Evolutionary conservation across 1,140 invertebrate genomes (phyloP).

Genomic region (Adelges cooleyi): DNA sequence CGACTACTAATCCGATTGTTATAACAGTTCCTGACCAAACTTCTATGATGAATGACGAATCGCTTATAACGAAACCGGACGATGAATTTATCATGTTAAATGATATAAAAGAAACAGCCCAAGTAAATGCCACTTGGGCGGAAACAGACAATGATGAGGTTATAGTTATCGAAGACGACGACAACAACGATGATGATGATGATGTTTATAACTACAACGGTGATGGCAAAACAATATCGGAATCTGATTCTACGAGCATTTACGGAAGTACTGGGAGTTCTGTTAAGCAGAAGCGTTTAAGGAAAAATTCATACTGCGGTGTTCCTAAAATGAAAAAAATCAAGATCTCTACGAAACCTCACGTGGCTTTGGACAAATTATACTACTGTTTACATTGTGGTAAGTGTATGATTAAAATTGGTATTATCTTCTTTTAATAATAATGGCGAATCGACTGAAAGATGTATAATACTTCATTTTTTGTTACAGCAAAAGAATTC

Average conservation of each 20-base stretch:
- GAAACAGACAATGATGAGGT: not conserved
- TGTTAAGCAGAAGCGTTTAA: not conserved
- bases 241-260: too few relatives aligned
- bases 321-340: not conserved
- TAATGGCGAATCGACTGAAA: too few relatives aligned
- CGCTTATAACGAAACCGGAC: not conserved
- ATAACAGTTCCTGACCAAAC: conserved; percentile 1
- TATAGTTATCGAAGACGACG: not conserved
- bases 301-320: not conserved
- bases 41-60: not conserved
- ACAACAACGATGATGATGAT: not conserved
- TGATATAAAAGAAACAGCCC: not conserved
- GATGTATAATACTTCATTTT: too few relatives aligned
- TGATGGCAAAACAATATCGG: not conserved
- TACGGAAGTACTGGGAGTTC: not conserved
- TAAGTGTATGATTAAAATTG: conserved; percentile 7
- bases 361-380: not conserved
- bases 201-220: not conserved
- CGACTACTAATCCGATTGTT: not conserved
- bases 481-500: not conserved
- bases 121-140: not conserved
- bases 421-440: too few relatives aligned
- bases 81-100: conserved; percentile 18
- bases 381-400: conserved; percentile 7
- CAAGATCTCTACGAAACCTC: not conserved